phyloP scores from a whole-genome alignment of 2,888 invertebrate genomes.

The Dastarcus helophoroides region DNA sequence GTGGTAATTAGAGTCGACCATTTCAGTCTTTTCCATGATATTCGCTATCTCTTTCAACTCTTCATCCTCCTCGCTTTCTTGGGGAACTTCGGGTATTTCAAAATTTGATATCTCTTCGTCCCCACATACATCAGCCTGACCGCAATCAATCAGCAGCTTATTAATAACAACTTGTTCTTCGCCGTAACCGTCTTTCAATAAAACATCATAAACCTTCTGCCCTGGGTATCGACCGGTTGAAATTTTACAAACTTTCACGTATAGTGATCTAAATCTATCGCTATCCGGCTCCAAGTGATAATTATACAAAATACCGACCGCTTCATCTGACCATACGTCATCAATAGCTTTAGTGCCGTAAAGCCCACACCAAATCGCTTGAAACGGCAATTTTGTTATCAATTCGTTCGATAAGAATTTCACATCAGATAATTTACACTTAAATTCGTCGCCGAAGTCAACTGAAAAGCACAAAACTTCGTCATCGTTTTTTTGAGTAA shows the following conservation, averaged over 20 bases:
- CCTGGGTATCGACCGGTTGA: conserved; percentile 19
- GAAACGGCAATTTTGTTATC: conserved; percentile 45
- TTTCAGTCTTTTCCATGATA: neutral
- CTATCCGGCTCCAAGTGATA: conserved; percentile 35
- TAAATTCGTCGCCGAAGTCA: conserved; percentile 48
- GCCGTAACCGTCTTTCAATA: conserved; percentile 39
- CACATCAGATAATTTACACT: conserved; percentile 36
- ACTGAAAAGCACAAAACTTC: conserved; percentile 48
- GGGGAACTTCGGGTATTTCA: conserved; percentile 15
- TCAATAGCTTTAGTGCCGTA: conserved; percentile 41
- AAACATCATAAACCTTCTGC: conserved; percentile 41
- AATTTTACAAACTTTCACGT: conserved; percentile 32
- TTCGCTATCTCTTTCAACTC: conserved; percentile 9
- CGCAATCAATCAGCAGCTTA: conserved; percentile 39
- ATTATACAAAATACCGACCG: conserved; percentile 42
- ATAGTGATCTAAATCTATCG: conserved; percentile 37
- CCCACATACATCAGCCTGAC: conserved; percentile 33
- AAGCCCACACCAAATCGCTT: conserved; percentile 51
- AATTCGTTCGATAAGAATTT: conserved; percentile 40
- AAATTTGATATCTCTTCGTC: conserved; percentile 19
- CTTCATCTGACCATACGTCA: conserved; percentile 41
- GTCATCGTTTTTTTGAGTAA: conserved; percentile 32
- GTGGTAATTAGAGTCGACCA: neutral
- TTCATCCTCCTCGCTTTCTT: conserved; percentile 8
- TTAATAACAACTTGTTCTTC: conserved; percentile 40